phyloP scores from a whole-genome alignment of 2,113 vertebrate genomes.

The Podarcis cretensis region DNA sequence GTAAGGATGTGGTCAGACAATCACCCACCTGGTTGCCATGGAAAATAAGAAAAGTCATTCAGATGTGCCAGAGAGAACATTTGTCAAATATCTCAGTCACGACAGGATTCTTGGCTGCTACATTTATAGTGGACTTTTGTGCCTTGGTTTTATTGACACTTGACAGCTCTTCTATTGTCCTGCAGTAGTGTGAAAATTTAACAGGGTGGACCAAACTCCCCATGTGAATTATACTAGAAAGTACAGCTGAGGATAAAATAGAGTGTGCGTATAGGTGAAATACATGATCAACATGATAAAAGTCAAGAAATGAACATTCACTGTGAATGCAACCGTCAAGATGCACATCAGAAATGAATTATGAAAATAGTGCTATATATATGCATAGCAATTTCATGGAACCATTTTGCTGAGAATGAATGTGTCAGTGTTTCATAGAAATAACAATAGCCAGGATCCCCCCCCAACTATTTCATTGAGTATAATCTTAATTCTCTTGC shows the following conservation, averaged over 20 bases:
- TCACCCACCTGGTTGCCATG: neutral
- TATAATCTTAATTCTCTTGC: conserved; percentile 34
- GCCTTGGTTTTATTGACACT: neutral
- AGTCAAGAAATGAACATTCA: conserved; percentile 30
- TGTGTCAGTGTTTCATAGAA: conserved; percentile 13
- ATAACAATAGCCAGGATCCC: conserved; percentile 35
- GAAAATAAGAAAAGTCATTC: neutral
- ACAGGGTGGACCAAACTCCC: neutral
- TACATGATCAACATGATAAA: conserved; percentile 1
- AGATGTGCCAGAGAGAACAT: neutral
- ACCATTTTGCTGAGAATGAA: conserved; percentile 34
- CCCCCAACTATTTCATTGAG: conserved; percentile 22
- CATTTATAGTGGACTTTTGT: neutral
- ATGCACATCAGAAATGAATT: conserved; percentile 45
- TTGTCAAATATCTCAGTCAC: neutral
- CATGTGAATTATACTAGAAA: neutral
- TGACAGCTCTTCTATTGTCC: neutral
- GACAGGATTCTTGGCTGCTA: neutral
- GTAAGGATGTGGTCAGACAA: neutral
- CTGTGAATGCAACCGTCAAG: conserved; percentile 38
- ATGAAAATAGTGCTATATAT: conserved; percentile 43
- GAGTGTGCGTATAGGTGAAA: neutral
- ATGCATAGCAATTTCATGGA: conserved; percentile 32
- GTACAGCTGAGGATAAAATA: neutral
- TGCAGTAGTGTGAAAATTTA: neutral